A percentile compares a stretch with the other conserved stretches of the same genome.
Evolutionary conservation across 2,113 vertebrate genomes (phyloP).

Genomic region (Hyaena hyaena): DNA sequence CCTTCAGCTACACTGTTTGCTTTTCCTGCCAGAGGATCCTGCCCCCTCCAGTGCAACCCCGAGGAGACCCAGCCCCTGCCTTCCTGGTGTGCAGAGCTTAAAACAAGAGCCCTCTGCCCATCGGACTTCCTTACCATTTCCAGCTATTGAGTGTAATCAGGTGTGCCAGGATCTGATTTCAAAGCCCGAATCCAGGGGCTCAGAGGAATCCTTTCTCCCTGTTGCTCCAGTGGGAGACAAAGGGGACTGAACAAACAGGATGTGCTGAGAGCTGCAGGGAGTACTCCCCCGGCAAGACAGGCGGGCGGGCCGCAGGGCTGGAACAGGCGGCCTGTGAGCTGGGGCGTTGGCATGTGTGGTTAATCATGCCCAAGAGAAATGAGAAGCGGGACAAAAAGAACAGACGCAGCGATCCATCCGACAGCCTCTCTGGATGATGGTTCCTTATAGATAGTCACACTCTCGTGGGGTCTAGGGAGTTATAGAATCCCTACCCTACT

Average conservation of each 20-base stretch:
- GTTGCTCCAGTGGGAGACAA: conserved; percentile 80
- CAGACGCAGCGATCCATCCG: background rate
- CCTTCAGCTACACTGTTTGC: conserved; percentile 83
- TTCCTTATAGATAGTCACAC: background rate
- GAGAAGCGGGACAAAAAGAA: background rate
- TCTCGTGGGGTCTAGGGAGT: background rate
- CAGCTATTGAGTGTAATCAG: conserved; percentile 86
- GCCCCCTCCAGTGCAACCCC: conserved; percentile 79
- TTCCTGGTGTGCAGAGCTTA: conserved; percentile 85
- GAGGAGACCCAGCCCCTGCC: conserved; percentile 82
- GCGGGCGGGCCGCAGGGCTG: conserved; percentile 76
- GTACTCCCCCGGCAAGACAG: conserved; percentile 66
- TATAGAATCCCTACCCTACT: background rate
- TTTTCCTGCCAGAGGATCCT: conserved; percentile 86
- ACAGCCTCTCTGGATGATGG: background rate
- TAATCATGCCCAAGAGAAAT: background rate
- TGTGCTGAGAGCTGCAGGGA: conserved; percentile 74
- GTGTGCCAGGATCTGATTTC: conserved; percentile 85
- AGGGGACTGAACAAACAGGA: conserved; percentile 87
- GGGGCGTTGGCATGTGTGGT: background rate
- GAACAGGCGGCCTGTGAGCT: conserved; percentile 50
- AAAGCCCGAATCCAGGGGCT: conserved; percentile 82
- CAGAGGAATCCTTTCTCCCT: conserved; percentile 81
- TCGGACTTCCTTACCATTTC: conserved; percentile 89
- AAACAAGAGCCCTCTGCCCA: conserved; percentile 86